Evolutionary conservation across 2,888 invertebrate species (phyloP).

Genomic region (Brachypalpus laphriformis): DNA sequence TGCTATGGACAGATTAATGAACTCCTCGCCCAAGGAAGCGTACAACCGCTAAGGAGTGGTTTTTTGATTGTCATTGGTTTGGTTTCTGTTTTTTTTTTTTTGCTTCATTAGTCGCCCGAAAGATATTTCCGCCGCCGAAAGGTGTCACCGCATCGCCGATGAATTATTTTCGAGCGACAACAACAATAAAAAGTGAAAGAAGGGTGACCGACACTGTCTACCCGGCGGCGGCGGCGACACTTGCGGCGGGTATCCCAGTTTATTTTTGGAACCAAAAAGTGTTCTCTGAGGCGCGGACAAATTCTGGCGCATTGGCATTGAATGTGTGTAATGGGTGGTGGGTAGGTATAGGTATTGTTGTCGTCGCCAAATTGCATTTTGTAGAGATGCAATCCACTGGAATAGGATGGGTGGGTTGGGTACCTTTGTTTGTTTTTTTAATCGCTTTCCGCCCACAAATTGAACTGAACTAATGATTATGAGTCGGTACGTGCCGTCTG

Average conservation of each 20-base stretch:
- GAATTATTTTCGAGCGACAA: slow-evolving; percentile 56
- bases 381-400: background rate
- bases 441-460: background rate
- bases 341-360: slow-evolving; percentile 32
- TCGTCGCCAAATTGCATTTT: slow-evolving; percentile 17
- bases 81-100: background rate
- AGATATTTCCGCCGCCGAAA: slow-evolving; percentile 63
- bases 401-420: no score
- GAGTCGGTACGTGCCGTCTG: background rate
- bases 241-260: slow-evolving; percentile 38
- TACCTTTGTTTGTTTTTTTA: background rate
- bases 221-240: slow-evolving; percentile 17
- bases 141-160: slow-evolving; percentile 61
- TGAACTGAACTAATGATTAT: background rate
- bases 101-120: slow-evolving; percentile 43
- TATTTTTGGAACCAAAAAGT: slow-evolving; percentile 45
- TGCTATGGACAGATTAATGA: slow-evolving; percentile 62
- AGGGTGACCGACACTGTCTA: slow-evolving; percentile 51
- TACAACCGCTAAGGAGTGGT: slow-evolving; percentile 16
- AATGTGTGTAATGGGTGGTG: slow-evolving; percentile 23
- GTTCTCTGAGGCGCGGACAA: slow-evolving; percentile 12
- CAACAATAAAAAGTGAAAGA: slow-evolving; percentile 9
- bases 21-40: slow-evolving; percentile 48
- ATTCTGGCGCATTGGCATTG: slow-evolving; percentile 57
- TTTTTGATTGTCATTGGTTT: background rate